Evolutionary conservation across 2,888 invertebrate genomes (phyloP).

Genomic region (Cerastoderma edule): DNA sequence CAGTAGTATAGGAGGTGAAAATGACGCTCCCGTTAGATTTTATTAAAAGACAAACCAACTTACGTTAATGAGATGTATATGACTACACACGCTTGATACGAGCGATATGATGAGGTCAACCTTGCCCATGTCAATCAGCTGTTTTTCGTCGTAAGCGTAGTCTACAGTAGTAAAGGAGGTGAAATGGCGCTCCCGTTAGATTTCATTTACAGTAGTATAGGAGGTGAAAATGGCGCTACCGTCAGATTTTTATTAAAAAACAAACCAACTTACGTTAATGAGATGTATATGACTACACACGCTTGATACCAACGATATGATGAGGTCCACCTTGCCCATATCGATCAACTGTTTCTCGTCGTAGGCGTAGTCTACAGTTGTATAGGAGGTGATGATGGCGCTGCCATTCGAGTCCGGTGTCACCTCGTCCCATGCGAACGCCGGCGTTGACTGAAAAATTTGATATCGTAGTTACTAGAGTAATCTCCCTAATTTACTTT

Average conservation of each 20-base stretch:
- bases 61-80: too few species aligned
- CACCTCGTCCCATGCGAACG: constrained; percentile 39
- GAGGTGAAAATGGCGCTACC: too few species aligned
- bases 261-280: neutral
- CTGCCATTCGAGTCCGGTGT: constrained; percentile 31
- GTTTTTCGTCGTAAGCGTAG: too few species aligned
- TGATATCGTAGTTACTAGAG: too few species aligned
- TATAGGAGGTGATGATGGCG: constrained; percentile 32
- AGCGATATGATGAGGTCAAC: too few species aligned
- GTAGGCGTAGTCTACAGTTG: constrained; percentile 32
- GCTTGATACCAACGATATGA: constrained; percentile 33
- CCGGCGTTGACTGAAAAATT: constrained; percentile 38
- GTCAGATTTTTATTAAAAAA: too few species aligned
- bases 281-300: constrained; percentile 46
- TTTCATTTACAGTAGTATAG: constrained; percentile 31
- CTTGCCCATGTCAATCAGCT: too few species aligned
- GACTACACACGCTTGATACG: too few species aligned
- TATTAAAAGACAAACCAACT: too few species aligned
- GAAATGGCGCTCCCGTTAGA: neutral
- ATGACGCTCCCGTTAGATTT: constrained; percentile 28
- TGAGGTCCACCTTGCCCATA: constrained; percentile 51
- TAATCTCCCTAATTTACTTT: too few species aligned
- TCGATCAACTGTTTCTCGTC: constrained; percentile 38
- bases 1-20: constrained; percentile 29
- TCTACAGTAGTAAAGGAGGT: neutral